A percentile compares a stretch with the other conserved stretches of the same genome.
Conservation (phyloP, 1,140 invertebrate species). For the Chrysopa pallens region DNA sequence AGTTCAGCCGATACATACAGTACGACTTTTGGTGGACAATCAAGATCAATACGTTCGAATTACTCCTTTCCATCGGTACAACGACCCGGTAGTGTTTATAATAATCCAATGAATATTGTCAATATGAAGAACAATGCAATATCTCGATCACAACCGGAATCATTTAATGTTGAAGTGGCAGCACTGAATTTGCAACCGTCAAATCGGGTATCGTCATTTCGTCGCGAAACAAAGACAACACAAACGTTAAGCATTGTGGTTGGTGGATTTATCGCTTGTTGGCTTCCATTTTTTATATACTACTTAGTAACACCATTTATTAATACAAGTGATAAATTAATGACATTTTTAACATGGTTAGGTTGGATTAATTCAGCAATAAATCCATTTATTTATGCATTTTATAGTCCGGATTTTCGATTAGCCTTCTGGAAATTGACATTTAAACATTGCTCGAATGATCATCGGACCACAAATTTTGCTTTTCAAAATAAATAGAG, state of each 20-base stretch:
- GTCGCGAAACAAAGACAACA: conserved; percentile 69
- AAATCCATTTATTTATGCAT: conserved; percentile 76
- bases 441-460: conserved; percentile 24
- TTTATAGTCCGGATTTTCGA: conserved; percentile 70
- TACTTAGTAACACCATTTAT: conserved; percentile 65
- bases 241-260: conserved; percentile 82
- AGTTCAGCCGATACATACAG: background rate
- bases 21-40: background rate
- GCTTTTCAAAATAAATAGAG: conserved; percentile 19
- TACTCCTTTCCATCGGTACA: conserved; percentile 14
- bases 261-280: conserved; percentile 79
- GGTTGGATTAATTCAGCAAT: conserved; percentile 85
- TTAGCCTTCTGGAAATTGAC: conserved; percentile 67
- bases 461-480: conserved; percentile 11
- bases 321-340: conserved; percentile 31
- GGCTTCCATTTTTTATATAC: conserved; percentile 76
- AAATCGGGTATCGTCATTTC: conserved; percentile 38
- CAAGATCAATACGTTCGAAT: conserved; percentile 9
- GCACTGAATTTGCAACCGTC: conserved; percentile 19
- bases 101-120: conserved; percentile 6
- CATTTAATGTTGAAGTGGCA: conserved; percentile 14
- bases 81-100: conserved; percentile 12
- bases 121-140: conserved; percentile 5
- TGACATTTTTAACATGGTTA: conserved; percentile 76
- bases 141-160: conserved; percentile 12